These are phyloP conservation scores for Cyanistes caeruleus DNA, from an alignment of 2,113 vertebrate genomes.

Conservation along the genomic window DNA sequence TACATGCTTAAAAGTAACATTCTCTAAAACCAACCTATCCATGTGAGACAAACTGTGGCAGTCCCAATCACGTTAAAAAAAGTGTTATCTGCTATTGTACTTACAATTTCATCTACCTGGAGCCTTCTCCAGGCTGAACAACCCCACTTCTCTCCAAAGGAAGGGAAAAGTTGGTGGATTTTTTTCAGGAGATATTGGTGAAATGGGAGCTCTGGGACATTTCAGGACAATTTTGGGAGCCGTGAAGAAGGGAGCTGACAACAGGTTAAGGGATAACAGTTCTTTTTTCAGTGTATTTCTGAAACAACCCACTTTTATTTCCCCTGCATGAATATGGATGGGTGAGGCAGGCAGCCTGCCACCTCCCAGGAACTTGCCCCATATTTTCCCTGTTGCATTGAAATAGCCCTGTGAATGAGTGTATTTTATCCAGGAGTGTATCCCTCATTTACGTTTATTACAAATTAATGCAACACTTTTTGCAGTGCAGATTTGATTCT, in stretches of 20 bases:
- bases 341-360: not conserved
- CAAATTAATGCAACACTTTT: not conserved
- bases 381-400: not conserved
- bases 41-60: not conserved
- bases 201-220: not conserved
- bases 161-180: not conserved
- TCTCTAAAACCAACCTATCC: not conserved
- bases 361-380: not conserved
- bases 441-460: not conserved
- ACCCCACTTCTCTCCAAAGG: not conserved
- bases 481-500: not conserved
- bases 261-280: not conserved
- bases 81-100: not conserved
- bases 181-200: not conserved
- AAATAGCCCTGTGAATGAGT: not conserved
- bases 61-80: not conserved
- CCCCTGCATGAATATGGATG: not conserved
- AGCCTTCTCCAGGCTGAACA: not conserved
- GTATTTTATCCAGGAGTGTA: not conserved
- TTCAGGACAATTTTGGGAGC: not conserved
- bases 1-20: not conserved
- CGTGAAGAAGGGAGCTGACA: not conserved
- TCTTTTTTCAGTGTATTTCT: not conserved
- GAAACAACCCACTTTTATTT: not conserved
- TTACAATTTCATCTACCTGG: not conserved